These are phyloP conservation scores for Dreissena rostriformis DNA, from an alignment of 1,140 invertebrate genomes.

Conservation along the genomic window DNA sequence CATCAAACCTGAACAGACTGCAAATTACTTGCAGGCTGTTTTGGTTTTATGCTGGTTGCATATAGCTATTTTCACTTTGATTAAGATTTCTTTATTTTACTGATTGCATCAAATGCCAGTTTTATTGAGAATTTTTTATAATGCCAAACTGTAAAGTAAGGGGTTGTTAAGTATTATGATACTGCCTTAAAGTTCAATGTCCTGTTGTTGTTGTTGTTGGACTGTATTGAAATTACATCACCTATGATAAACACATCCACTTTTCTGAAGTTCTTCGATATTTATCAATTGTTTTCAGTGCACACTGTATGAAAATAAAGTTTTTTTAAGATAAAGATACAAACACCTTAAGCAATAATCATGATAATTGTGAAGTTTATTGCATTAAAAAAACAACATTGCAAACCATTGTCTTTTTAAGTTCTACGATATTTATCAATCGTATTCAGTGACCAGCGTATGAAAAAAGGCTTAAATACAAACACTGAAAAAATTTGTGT, in stretches of 20 bases:
- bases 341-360: no score
- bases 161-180: background rate
- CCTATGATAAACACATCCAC: background rate
- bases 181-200: no score
- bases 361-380: no score
- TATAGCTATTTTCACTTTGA: no score
- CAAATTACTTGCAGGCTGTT: background rate
- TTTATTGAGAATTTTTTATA: background rate
- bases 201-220: background rate
- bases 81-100: background rate
- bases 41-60: background rate
- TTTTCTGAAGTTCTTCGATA: no score
- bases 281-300: background rate
- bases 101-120: background rate
- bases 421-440: no score
- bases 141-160: background rate
- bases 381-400: no score
- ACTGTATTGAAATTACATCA: background rate
- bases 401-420: no score
- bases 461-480: no score
- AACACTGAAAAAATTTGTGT: no score
- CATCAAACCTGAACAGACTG: no score
- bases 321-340: background rate
- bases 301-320: background rate
- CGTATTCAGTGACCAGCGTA: no score